Conservation (phyloP, 2,113 vertebrate species). For the Melanerpes formicivorus region DNA sequence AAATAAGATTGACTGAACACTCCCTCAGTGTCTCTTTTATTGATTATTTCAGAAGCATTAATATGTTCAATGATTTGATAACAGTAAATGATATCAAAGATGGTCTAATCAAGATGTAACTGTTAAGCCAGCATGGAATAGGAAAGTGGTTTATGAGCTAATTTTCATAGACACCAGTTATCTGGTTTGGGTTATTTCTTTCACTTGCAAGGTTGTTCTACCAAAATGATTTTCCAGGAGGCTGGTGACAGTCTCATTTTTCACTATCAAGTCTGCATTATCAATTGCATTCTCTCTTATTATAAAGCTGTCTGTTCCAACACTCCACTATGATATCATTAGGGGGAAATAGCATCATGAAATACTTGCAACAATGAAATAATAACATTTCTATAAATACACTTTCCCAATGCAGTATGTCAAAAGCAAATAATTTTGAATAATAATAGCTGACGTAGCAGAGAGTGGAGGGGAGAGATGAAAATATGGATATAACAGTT, state of each 20-base stretch:
- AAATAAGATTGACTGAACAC: background rate
- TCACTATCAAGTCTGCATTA: constrained; percentile 67
- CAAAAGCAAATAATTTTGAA: constrained; percentile 27
- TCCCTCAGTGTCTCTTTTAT: background rate
- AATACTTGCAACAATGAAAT: constrained; percentile 47
- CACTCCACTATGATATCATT: constrained; percentile 43
- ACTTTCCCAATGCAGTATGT: constrained; percentile 3
- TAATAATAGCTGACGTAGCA: background rate
- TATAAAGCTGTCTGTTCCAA: constrained; percentile 61
- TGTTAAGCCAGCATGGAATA: constrained; percentile 14
- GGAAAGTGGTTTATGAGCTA: constrained; percentile 11
- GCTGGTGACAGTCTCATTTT: constrained; percentile 69
- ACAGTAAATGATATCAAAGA: constrained; percentile 57
- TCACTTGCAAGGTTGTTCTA: constrained; percentile 61
- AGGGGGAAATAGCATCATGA: constrained; percentile 20
- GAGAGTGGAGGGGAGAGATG: background rate
- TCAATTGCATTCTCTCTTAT: constrained; percentile 64
- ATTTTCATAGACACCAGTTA: constrained; percentile 50
- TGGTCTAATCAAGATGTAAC: constrained; percentile 27
- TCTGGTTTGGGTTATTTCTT: constrained; percentile 45
- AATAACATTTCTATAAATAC: constrained; percentile 63
- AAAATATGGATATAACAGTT: background rate
- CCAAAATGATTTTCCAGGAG: constrained; percentile 64
- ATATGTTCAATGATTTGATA: constrained; percentile 33
- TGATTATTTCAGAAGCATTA: constrained; percentile 52